These are phyloP conservation scores for Petrocephalus sullivani DNA, from an alignment of 2,797 vertebrate genomes.

Conservation along the genomic window DNA sequence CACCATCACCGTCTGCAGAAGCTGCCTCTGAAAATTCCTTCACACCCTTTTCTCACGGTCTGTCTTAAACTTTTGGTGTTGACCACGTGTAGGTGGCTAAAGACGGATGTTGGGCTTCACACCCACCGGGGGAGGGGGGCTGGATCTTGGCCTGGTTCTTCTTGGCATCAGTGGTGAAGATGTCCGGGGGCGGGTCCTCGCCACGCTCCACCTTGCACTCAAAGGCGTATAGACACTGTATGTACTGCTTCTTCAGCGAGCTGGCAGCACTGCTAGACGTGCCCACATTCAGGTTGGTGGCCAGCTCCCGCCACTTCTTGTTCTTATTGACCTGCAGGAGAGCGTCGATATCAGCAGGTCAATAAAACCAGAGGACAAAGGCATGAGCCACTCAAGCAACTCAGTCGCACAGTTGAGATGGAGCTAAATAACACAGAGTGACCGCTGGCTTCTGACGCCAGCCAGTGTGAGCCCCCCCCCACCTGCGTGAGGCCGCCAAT, in stretches of 20 bases:
- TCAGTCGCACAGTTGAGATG: background rate
- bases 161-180: slow-evolving; percentile 89
- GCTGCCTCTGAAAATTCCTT: background rate
- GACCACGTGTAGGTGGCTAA: background rate
- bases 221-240: slow-evolving; percentile 97
- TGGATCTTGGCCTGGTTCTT: slow-evolving; percentile 96
- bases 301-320: slow-evolving; percentile 96
- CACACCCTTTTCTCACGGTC: background rate
- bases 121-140: slow-evolving; percentile 91
- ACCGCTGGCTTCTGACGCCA: background rate
- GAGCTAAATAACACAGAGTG: background rate
- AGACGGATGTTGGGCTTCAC: background rate
- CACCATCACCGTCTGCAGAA: background rate
- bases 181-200: slow-evolving; percentile 92
- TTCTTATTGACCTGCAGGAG: slow-evolving; percentile 88
- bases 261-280: slow-evolving; percentile 98
- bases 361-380: background rate
- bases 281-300: slow-evolving; percentile 95
- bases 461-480: background rate
- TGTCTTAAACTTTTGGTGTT: background rate
- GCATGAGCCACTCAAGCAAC: background rate
- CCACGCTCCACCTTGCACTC: slow-evolving; percentile 98
- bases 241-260: slow-evolving; percentile 98
- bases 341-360: background rate
- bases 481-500: slow-evolving; percentile 98